Evolutionary conservation across 2,113 vertebrate genomes (phyloP), one percentile per base, ranked within the genome.

Genomic region (Cisticola juncidis): DNA sequence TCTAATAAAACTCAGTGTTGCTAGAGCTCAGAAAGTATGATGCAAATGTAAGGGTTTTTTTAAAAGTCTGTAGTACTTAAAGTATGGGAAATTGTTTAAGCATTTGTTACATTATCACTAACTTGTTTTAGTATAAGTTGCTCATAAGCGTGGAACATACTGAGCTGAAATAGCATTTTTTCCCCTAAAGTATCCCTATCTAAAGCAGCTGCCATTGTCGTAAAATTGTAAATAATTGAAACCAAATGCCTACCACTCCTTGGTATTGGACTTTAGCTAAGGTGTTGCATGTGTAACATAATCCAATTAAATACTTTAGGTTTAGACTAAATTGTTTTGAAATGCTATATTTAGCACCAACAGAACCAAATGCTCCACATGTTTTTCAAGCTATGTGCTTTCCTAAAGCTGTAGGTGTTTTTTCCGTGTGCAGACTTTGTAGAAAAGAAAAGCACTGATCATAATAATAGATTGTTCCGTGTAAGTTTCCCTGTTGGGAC

Each of bases 211-310:
- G 60, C 77, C 20, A 70, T 35, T 6, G 5, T 65, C 94, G 42
- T 74, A 76, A 77, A 91, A 93, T 71, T 50, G 68, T 79, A 94
- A 96, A 68, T 94, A 93, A 84, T 86, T 94, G 66, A 38, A 76
- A 53, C 42, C 83, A 89, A 90, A 88, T 80, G 69, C 76, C 62
- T 48, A 11, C 61, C 29, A 2, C 78, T 94, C 29, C 50, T 61
- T 77, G 40, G 16, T 73, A 6, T 7, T 69, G 71, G 71, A 68
- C 68, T 88, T 89, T 77, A 84, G 56, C 51, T 42, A 40, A 95
- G 86, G 91, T 94, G 88, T 85, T 78, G 38, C 66, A 57, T 89
- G 62, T 78, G 76, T 81, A 76, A 66, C 26, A 13, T 73, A 96
- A 96, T 84, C 79, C 91, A 80, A 45, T 88, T 89, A 94, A 92